These are phyloP conservation scores for Sebastes itinus DNA, from an alignment of 2,797 vertebrate species.

Conservation along the genomic window DNA sequence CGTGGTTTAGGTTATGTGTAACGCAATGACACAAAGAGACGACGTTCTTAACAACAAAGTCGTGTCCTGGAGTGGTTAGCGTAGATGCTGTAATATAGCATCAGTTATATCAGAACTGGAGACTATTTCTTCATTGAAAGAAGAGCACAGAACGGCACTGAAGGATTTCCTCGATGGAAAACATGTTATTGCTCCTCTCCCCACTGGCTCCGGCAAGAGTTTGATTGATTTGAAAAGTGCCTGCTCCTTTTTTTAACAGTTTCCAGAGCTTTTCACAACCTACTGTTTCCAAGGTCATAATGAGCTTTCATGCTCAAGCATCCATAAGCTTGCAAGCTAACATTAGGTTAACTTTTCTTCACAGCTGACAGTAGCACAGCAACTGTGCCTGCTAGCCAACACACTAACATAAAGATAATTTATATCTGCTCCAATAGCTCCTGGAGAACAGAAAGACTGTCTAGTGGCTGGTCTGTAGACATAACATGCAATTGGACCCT, in stretches of 20 bases:
- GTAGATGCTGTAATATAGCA: too few species aligned
- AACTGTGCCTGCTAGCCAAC: background rate
- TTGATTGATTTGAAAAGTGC: background rate
- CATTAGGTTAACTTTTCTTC: background rate
- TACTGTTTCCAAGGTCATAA: background rate
- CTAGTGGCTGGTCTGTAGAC: constrained; percentile 1
- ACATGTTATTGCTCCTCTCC: too few species aligned
- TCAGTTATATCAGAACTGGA: too few species aligned
- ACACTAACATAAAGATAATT: background rate
- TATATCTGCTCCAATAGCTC: background rate
- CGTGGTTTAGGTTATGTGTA: too few species aligned
- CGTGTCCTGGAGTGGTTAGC: too few species aligned
- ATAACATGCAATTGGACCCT: background rate
- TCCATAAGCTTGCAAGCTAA: background rate
- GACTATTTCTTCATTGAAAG: too few species aligned
- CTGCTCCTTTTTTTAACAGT: background rate
- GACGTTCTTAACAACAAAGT: too few species aligned
- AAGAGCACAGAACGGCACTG: too few species aligned
- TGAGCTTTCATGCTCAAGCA: background rate
- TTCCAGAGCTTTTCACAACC: background rate
- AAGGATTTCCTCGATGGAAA: too few species aligned
- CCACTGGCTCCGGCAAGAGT: background rate
- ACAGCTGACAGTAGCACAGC: background rate
- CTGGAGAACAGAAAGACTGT: background rate
- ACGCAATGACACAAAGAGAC: too few species aligned